Conservation (phyloP, 2,113 vertebrate species). For the Scomber colias region DNA sequence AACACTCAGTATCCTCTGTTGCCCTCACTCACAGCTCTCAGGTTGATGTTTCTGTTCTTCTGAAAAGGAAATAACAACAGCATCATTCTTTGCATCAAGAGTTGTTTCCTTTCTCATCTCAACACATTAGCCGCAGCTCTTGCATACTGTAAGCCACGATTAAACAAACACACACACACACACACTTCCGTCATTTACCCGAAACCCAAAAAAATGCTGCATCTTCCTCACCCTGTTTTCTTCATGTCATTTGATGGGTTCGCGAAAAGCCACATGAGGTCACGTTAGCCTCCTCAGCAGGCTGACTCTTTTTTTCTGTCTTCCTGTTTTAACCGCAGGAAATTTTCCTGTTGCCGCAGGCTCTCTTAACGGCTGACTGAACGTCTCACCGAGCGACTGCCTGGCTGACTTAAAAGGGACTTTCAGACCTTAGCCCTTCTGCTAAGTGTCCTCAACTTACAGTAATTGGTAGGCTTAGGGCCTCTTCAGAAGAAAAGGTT, state of each 20-base stretch:
- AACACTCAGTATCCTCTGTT: background rate
- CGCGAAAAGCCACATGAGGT: conserved; percentile 54
- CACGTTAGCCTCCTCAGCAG: conserved; percentile 38
- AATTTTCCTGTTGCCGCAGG: conserved; percentile 58
- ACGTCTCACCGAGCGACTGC: conserved; percentile 65
- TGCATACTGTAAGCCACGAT: background rate
- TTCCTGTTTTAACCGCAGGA: conserved; percentile 70
- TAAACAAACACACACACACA: background rate
- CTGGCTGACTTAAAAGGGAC: conserved; percentile 67
- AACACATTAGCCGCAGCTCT: conserved; percentile 12
- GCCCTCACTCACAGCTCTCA: background rate
- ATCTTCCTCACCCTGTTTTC: background rate
- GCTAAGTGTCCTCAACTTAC: conserved; percentile 59
- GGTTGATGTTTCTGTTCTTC: background rate
- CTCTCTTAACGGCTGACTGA: conserved; percentile 54
- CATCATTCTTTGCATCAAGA: conserved; percentile 4
- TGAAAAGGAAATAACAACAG: background rate
- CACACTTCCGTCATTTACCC: background rate
- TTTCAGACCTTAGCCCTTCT: conserved; percentile 60
- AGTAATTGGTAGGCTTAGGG: conserved; percentile 68
- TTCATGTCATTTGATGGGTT: conserved; percentile 44
- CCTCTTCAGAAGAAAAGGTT: conserved; percentile 35
- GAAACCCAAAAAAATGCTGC: conserved; percentile 30
- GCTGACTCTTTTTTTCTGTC: conserved; percentile 32
- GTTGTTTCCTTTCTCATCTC: conserved; percentile 1